Base-by-base conservation (phyloP, 2,888 invertebrate genomes). In the Rapana venosa region DNA sequence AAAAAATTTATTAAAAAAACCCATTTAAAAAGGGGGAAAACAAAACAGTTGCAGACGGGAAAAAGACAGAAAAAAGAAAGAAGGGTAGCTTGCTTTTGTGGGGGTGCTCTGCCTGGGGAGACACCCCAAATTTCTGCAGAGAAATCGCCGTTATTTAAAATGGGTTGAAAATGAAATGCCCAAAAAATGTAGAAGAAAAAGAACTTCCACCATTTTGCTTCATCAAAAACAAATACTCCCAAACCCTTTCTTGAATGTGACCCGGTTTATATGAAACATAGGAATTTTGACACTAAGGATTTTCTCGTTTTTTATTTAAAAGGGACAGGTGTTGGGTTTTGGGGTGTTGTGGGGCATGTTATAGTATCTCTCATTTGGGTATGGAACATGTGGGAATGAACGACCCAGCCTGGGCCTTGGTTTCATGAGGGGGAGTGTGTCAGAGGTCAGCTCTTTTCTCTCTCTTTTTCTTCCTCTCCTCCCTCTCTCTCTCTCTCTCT, bases 311-410 rank as follows among this genome's bases (percentile, higher is more conserved):
- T 22, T 17, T 6, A 66, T 66, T 22, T 2, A 6, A 2, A 66
- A 66, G 66, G 1, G 2, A 22, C 26, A 66, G 20, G 26, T 47
- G 47, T n/a, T 47, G 47, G 2, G 77, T 26, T 5, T 77, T n/a
- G 4, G 30, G n/a, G 13, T 81, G 32, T 13, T 81, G 58, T 83
- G 58, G 6, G 83, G 5, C 83, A 35, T 89, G 26, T 92, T 92
- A 0, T 92, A 95, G 95, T 92, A 94, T 95, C 90, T 94, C 94
- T 90, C 95, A 94, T 36, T 91, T 95, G 15, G 20, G 89, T 94
- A 94, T 95, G 92, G 94, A 94, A 13, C 92, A 94, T 86, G 93
- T 94, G 20, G 93, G 92, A 35, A 92, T 92, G 85, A 93, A 92
- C 86, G 93, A 93, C 17, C 95, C 90, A 91, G 92, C 56, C 89